Conservation (phyloP, 2,797 vertebrate species). For the Myotis planiceps region DNA sequence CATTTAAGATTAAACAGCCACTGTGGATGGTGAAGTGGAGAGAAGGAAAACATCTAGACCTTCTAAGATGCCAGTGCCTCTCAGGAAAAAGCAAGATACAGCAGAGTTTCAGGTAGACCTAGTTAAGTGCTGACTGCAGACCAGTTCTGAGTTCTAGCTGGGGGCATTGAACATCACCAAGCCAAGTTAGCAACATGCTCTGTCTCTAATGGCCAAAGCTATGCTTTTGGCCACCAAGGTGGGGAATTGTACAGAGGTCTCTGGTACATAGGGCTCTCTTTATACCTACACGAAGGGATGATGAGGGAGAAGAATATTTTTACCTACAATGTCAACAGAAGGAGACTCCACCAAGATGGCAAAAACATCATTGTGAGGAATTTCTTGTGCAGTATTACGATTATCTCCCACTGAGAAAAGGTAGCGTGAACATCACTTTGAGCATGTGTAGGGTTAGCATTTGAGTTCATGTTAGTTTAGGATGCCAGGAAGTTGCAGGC, state of each 20-base stretch:
- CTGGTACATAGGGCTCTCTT: background rate
- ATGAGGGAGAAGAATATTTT: background rate
- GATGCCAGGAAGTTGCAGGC: background rate
- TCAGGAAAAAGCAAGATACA: background rate
- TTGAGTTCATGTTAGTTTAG: background rate
- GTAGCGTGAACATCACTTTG: background rate
- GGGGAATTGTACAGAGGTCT: background rate
- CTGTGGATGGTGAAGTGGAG: background rate
- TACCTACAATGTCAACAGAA: background rate
- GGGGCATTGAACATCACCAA: background rate
- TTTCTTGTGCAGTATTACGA: background rate
- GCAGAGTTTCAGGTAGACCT: background rate
- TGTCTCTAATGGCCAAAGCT: background rate
- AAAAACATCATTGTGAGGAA: background rate
- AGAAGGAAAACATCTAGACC: background rate
- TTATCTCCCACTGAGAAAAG: background rate
- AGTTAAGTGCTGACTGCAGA: background rate
- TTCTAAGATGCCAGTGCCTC: background rate
- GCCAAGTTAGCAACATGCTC: background rate
- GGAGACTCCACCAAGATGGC: background rate
- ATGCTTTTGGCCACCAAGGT: background rate
- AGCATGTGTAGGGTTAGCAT: background rate
- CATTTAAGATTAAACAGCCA: background rate
- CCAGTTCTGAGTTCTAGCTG: background rate
- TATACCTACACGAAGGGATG: accelerated